These are phyloP conservation scores for Oncopeltus fasciatus DNA, from an alignment of 1,140 invertebrate genomes.

Conservation along the genomic window DNA sequence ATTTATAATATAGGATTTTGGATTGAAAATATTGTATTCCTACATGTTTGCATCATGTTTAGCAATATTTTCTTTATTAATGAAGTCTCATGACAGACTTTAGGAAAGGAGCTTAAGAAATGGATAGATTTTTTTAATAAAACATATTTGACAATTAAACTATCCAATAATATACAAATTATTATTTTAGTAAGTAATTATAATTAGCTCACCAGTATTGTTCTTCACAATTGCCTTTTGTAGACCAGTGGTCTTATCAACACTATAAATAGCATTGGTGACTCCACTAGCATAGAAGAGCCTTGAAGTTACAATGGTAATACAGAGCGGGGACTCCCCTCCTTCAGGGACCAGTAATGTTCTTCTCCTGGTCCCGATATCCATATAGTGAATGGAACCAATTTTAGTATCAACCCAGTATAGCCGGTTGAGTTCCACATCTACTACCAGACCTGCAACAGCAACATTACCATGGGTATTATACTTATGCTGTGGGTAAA, in stretches of 20 bases:
- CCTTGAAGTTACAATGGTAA: slow-evolving; percentile 39
- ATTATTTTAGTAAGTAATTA: too few relatives aligned
- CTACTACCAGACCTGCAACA: slow-evolving; percentile 40
- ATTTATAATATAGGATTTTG: too few relatives aligned
- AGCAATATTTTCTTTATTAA: too few relatives aligned
- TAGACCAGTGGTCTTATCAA: slow-evolving; percentile 35
- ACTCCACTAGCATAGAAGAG: slow-evolving; percentile 41
- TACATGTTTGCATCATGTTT: too few relatives aligned
- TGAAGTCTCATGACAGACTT: too few relatives aligned
- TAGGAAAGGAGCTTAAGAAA: too few relatives aligned
- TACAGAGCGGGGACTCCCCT: slow-evolving; percentile 33
- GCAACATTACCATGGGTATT: background rate
- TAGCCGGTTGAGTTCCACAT: slow-evolving; percentile 41
- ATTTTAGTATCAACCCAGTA: slow-evolving; percentile 53
- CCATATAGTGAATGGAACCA: slow-evolving; percentile 48
- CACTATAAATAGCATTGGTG: slow-evolving; percentile 39
- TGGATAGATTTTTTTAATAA: too few relatives aligned
- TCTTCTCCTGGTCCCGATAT: slow-evolving; percentile 35
- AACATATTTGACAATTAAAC: too few relatives aligned
- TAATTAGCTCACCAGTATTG: slow-evolving; percentile 42
- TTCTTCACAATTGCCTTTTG: slow-evolving; percentile 34
- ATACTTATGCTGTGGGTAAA: too few relatives aligned
- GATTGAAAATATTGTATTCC: too few relatives aligned
- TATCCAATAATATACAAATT: too few relatives aligned
- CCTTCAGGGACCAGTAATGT: slow-evolving; percentile 30